Percentiles rank a stretch among this genome's conserved stretches.
Evolutionary conservation across 2,113 vertebrate genomes (phyloP).

Genomic region (Anguilla japonica): DNA sequence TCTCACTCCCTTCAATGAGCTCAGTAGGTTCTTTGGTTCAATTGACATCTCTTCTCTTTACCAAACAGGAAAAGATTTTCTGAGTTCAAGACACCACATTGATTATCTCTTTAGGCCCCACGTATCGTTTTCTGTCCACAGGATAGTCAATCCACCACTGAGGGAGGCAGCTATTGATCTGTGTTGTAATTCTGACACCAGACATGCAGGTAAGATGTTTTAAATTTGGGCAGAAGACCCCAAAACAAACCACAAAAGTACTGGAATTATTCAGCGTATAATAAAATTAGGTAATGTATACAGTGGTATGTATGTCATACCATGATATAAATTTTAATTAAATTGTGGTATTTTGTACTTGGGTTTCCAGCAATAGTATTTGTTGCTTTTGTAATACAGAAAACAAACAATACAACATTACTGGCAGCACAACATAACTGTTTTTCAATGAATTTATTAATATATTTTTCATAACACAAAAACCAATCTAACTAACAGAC

Average conservation of each 20-base stretch:
- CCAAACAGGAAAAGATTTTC: conserved; percentile 69
- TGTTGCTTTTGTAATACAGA: too few relatives aligned
- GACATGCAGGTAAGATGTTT: conserved; percentile 17
- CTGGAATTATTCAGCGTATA: background rate
- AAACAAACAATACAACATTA: too few relatives aligned
- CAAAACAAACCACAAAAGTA: background rate
- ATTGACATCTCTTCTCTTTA: conserved; percentile 59
- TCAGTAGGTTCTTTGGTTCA: conserved; percentile 38
- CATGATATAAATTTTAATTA: too few relatives aligned
- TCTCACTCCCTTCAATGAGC: conserved; percentile 31
- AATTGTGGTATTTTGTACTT: too few relatives aligned
- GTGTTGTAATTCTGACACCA: conserved; percentile 33
- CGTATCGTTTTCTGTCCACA: conserved; percentile 47
- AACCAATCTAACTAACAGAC: too few relatives aligned
- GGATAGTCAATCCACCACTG: conserved; percentile 48
- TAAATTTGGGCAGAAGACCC: background rate
- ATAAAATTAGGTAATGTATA: background rate
- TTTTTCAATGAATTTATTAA: too few relatives aligned
- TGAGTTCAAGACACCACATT: conserved; percentile 63
- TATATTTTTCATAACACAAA: too few relatives aligned
- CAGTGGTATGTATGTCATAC: too few relatives aligned
- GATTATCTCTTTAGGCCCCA: conserved; percentile 48
- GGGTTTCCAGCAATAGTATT: too few relatives aligned
- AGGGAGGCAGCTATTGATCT: conserved; percentile 46
- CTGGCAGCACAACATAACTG: too few relatives aligned